Conservation (phyloP, 1,140 invertebrate species). For the Dendrolimus punctatus region DNA sequence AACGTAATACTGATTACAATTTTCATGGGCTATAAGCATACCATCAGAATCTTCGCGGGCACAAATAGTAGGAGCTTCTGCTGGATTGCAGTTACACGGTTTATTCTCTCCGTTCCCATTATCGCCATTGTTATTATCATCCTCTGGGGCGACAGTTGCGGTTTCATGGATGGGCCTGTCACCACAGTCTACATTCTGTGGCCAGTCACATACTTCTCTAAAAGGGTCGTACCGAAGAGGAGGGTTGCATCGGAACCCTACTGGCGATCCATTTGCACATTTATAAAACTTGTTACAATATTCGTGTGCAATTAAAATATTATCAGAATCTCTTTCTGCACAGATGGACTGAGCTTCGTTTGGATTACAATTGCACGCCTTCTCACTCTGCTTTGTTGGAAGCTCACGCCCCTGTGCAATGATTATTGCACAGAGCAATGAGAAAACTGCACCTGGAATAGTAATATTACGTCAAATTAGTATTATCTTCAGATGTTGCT, state of each 20-base stretch:
- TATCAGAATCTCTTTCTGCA: slow-evolving; percentile 16
- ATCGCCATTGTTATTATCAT: slow-evolving; percentile 9
- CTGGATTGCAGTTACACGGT: slow-evolving; percentile 21
- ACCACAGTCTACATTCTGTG: slow-evolving; percentile 64
- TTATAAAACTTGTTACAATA: slow-evolving; percentile 39
- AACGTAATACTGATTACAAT: slow-evolving; percentile 24
- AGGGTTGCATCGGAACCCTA: slow-evolving; percentile 46
- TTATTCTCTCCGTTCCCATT: slow-evolving; percentile 1
- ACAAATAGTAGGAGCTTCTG: slow-evolving; percentile 21
- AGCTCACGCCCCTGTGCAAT: slow-evolving; percentile 16
- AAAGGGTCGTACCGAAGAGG: slow-evolving; percentile 72
- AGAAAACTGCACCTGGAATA: slow-evolving; percentile 36
- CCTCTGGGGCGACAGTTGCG: background rate
- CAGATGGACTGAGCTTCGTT: slow-evolving; percentile 25
- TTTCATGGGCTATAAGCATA: slow-evolving; percentile 17
- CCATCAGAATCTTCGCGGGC: slow-evolving; percentile 10
- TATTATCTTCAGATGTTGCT: no score
- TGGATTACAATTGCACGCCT: slow-evolving; percentile 23
- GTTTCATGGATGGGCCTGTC: slow-evolving; percentile 12
- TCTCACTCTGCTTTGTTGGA: slow-evolving; percentile 27
- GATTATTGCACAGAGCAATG: slow-evolving; percentile 35
- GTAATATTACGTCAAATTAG: slow-evolving; percentile 12
- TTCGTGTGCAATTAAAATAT: slow-evolving; percentile 25
- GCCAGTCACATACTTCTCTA: slow-evolving; percentile 73
- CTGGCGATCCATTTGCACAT: slow-evolving; percentile 23